Evolutionary conservation across 1,140 invertebrate species (phyloP), one percentile per base, ranked within the genome.

Genomic region (Adoxophyes honmai): DNA sequence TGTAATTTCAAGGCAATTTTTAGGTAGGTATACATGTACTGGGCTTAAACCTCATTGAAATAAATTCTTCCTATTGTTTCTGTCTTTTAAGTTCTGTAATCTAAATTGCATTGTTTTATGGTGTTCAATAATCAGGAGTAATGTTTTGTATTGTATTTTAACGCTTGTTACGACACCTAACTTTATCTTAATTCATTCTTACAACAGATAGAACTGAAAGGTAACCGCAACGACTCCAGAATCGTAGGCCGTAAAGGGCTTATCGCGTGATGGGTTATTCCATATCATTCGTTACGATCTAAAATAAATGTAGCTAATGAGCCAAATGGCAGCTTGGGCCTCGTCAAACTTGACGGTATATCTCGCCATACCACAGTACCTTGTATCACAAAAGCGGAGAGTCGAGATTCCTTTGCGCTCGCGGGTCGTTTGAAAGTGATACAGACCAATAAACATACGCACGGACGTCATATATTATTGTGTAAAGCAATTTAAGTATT

Each of bases 401-500:
- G 9, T 28, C 21, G n/a, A 48, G 21, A 28, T 4, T 21, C 1
- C 3, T 18, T 6, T 1, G 42, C 21, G 16, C 6, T 39, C 15
- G 11, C 11, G 21, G 16, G 18, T 48, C 11, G 38, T 42, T 42
- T 44, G n/a, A 48, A 11, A 48, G 42, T 28, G 18, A 11, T 4
- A 33, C 42, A 48, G 5, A 8, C 21, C 42, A 48, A 4, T 48
- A 48, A 48, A 48, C 42, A 48, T 48, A 5, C 21, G 21, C 21
- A 28, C 21, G 21, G 42, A 16, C 21, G 18, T 48, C 42, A 48
- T 48, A 48, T 33, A 21, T 48, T 48, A 48, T 48, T 18, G 10
- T 48, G 42, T 18, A 48, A 42, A 42, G 39, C 21, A 11, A 21
- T 44, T 44, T 44, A 44, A 44, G 42, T 48, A 28, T 48, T 21